Evolutionary conservation across 2,797 vertebrate species (phyloP), one percentile per base, ranked within the genome.

Genomic region (Gastrophryne carolinensis): DNA sequence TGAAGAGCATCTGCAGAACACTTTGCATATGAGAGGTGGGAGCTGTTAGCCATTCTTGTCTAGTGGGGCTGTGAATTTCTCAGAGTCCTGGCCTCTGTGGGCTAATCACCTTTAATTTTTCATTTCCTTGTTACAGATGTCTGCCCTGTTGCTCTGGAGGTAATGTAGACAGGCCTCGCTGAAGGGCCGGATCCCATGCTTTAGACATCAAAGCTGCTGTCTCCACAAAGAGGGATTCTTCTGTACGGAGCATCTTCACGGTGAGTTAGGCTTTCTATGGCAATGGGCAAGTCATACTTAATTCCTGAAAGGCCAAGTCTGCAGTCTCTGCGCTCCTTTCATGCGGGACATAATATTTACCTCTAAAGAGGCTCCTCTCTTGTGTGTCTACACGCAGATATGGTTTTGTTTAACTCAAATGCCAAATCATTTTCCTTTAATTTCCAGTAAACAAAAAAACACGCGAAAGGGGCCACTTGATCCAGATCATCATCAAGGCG

Each of bases 201-300:
- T 91, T 92, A 92, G 90, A 99, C 97, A 96, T 99, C 97, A 99
- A 99, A 98, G 96, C 86, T 86, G 82, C 79, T 86, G 79, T 86
- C 89, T 82, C 76, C 86, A 98, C 96, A 99, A 99, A 96, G 95
- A 94, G 89, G 89, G 91, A 93, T 95, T 97, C 94, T 97, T 93
- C 94, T 91, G 93, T 92, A 95, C 95, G 94, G 94, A 95, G 95
- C 93, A 98, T 98, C 96, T 96, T 98, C 96, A 99, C 91, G 97
- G 96, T 98, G 94, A 96, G 95, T 98, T 98, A 98, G 94, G 92
- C 95, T 96, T 98, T 98, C 95, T 96, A 98, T 94, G 91, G 96
- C 93, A 95, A 95, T 95, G 89, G 94, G 92, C 93, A 93, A 97
- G 94, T 96, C 95, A 93, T 93, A 97, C 92, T 96, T 93, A 94